phyloP scores from a whole-genome alignment of 2,888 invertebrate genomes.

The Agrilus mali region DNA sequence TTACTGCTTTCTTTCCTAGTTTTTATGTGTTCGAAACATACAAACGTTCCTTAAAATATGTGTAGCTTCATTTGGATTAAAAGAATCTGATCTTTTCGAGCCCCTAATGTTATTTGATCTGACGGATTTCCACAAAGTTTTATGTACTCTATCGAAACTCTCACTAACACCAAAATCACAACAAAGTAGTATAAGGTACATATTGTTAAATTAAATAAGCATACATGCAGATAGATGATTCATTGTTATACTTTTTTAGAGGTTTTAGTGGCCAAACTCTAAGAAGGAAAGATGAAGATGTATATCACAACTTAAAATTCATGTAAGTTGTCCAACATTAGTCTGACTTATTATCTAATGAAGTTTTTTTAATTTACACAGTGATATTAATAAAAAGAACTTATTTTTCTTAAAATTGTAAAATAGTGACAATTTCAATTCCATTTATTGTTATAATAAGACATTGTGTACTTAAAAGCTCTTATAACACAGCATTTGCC shows the following conservation, averaged over 20 bases:
- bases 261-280: conserved; percentile 61
- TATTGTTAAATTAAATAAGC: background rate
- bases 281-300: conserved; percentile 68
- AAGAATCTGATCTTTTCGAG: conserved; percentile 82
- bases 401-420: too few relatives aligned
- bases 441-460: too few relatives aligned
- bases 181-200: conserved; percentile 42
- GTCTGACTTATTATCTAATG: background rate
- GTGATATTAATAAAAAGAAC: too few relatives aligned
- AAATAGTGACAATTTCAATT: too few relatives aligned
- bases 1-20: conserved; percentile 46
- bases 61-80: conserved; percentile 68
- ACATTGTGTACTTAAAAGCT: too few relatives aligned
- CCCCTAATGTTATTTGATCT: conserved; percentile 92
- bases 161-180: conserved; percentile 67
- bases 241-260: conserved; percentile 40
- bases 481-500: too few relatives aligned
- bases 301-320: conserved; percentile 71
- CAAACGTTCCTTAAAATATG: conserved; percentile 83
- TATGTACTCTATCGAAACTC: conserved; percentile 80
- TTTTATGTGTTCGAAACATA: conserved; percentile 91
- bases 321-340: conserved; percentile 46
- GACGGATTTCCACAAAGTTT: conserved; percentile 86
- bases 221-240: background rate
- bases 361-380: too few relatives aligned